Conservation (phyloP, 1,140 invertebrate species). For the Meloidogyne hapla region DNA sequence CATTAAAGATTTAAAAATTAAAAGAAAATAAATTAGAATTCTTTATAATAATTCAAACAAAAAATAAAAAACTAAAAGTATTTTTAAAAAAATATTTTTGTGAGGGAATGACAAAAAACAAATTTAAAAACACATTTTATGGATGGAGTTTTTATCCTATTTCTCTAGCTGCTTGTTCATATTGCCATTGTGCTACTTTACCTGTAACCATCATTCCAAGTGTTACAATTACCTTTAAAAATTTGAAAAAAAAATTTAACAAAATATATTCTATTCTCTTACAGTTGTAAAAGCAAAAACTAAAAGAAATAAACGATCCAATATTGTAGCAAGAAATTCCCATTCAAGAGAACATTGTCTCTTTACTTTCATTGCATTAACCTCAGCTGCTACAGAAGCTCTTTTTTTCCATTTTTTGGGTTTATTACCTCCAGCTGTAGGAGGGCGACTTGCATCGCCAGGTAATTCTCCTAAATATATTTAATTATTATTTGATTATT, state of each 20-base stretch:
- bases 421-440: neutral
- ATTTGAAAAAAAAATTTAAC: neutral
- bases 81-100: too few species aligned
- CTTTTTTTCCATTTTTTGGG: neutral
- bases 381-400: slow-evolving; percentile 34
- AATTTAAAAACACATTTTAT: neutral
- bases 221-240: slow-evolving; percentile 46
- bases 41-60: too few species aligned
- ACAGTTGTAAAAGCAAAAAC: slow-evolving; percentile 52
- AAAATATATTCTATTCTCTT: neutral
- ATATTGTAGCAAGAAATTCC: slow-evolving; percentile 62
- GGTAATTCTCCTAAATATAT: slow-evolving; percentile 5
- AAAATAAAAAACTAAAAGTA: neutral
- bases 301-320: slow-evolving; percentile 58
- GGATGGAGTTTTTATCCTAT: neutral
- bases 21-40: too few species aligned
- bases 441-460: neutral
- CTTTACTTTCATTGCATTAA: slow-evolving; percentile 49
- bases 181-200: slow-evolving; percentile 55
- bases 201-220: slow-evolving; percentile 60
- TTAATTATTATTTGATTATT: too few species aligned
- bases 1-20: too few species aligned
- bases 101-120: neutral
- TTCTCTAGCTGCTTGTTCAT: slow-evolving; percentile 41
- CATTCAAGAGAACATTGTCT: slow-evolving; percentile 61